These are phyloP conservation scores for Mormyrus lacerda DNA, from an alignment of 2,113 vertebrate genomes.

Conservation along the genomic window DNA sequence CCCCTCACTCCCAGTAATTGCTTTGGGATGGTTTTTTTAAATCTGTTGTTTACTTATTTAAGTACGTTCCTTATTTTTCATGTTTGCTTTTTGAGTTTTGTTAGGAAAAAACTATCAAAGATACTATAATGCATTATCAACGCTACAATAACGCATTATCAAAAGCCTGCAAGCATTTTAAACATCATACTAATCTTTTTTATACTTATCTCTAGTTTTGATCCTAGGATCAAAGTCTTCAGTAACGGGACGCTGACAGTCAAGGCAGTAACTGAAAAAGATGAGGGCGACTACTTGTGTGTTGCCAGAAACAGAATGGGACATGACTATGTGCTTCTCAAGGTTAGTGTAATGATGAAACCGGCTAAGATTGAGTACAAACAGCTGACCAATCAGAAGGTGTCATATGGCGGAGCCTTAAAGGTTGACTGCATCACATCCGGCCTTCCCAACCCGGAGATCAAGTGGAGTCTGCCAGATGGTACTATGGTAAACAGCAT, in stretches of 20 bases:
- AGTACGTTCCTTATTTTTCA: not conserved
- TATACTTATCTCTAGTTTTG: constrained; percentile 56
- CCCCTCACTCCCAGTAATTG: not conserved
- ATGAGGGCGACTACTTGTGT: constrained; percentile 82
- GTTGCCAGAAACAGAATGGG: constrained; percentile 79
- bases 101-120: not conserved
- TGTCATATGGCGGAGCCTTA: constrained; percentile 67
- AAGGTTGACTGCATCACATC: constrained; percentile 85
- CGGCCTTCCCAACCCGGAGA: constrained; percentile 77
- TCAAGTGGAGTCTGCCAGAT: constrained; percentile 84
- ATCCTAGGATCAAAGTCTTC: constrained; percentile 71
- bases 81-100: not conserved
- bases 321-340: constrained; percentile 70
- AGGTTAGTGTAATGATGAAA: constrained; percentile 71
- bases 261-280: constrained; percentile 69
- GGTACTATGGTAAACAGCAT: constrained; percentile 76
- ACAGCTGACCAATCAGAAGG: constrained; percentile 62
- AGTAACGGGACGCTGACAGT: constrained; percentile 74
- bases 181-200: not conserved
- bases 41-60: not conserved
- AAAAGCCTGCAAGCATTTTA: not conserved
- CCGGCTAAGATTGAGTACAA: constrained; percentile 80
- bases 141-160: not conserved
- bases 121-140: not conserved
- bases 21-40: not conserved